Base-by-base conservation (phyloP, 1,140 invertebrate genomes). In the Drosophila truncata region DNA sequence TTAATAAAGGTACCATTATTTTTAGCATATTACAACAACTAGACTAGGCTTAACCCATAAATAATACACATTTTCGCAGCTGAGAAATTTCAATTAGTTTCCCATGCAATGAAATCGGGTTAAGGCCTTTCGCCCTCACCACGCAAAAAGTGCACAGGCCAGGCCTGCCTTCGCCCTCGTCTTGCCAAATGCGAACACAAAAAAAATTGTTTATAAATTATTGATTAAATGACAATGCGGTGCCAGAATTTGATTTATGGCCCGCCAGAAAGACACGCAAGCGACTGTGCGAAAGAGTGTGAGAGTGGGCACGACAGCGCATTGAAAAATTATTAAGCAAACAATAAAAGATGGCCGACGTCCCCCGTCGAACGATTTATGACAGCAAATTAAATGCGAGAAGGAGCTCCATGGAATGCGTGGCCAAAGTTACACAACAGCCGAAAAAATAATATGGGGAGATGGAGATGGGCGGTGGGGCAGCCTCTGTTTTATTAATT, bases 191-290 rank as follows among this genome's bases (percentile, higher is more conserved):
- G 49, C 62, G 37, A 79, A 83, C 39, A 47, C 33, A 42, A 31
- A 46, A 54, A 41, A 61, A 63, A 85, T 73, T 90, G 81, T 90
- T 82, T 79, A 91, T 82, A 84, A 86, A 90, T 82, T 86, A 91
- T 91, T 91, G 84, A 91, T 91, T 91, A 91, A 91, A 86, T 91
- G 85, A 80, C 90, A 85, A 88, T 81, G 77, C 79, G 77, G 74
- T 91, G 90, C 88, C 90, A 82, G 72, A 88, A 73, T 76, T 91
- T 91, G 82, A 91, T 91, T 86, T 91, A 91, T 90, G 80, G 65
- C 73, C 73, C 42, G 73, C 44, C 70, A 72, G 66, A 60, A 27
- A 67, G 78, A 77, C 84, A 88, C 85, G 85, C 86, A 90, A 90
- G 60, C 65, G 14, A 27, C 42, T 69, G 11, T 14, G 61, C 52